Conservation (phyloP, 2,797 vertebrate genomes). For the Toxotes lorentzi region DNA sequence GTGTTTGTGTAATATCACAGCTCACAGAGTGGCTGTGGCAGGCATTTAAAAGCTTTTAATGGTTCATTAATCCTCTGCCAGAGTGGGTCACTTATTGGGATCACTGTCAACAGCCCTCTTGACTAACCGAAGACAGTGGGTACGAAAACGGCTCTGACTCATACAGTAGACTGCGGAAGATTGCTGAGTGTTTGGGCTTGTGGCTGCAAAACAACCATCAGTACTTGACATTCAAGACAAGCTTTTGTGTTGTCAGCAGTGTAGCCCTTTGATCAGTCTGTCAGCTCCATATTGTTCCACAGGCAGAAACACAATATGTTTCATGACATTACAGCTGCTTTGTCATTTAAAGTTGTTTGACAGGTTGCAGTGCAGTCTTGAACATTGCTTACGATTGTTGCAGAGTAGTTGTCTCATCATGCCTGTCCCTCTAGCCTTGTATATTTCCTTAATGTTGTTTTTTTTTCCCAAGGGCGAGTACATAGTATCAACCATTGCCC, state of each 20-base stretch:
- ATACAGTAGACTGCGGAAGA: constrained; percentile 1
- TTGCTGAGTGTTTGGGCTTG: constrained; percentile 31
- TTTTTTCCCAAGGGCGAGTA: not conserved
- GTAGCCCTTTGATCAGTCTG: constrained; percentile 49
- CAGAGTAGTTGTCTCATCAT: not conserved
- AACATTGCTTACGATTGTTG: constrained; percentile 20
- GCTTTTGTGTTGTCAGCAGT: constrained; percentile 37
- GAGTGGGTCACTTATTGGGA: constrained; percentile 28
- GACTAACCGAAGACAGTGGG: constrained; percentile 1
- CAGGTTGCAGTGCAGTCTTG: not conserved
- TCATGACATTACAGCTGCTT: constrained; percentile 34
- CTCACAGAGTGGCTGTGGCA: constrained; percentile 19
- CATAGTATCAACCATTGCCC: not conserved
- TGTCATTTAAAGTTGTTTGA: constrained; percentile 43
- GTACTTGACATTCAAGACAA: constrained; percentile 51
- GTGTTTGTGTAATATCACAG: not conserved
- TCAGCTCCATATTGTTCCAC: constrained; percentile 25
- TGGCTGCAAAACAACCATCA: constrained; percentile 18
- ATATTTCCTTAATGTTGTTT: not conserved
- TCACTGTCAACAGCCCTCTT: constrained; percentile 9
- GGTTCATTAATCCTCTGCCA: constrained; percentile 4
- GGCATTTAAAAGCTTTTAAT: constrained; percentile 8
- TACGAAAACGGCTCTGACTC: constrained; percentile 22
- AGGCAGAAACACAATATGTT: constrained; percentile 35
- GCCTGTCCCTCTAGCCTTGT: not conserved